Base-by-base conservation (phyloP, 1,140 invertebrate genomes). In the Brachystomella parvula region DNA sequence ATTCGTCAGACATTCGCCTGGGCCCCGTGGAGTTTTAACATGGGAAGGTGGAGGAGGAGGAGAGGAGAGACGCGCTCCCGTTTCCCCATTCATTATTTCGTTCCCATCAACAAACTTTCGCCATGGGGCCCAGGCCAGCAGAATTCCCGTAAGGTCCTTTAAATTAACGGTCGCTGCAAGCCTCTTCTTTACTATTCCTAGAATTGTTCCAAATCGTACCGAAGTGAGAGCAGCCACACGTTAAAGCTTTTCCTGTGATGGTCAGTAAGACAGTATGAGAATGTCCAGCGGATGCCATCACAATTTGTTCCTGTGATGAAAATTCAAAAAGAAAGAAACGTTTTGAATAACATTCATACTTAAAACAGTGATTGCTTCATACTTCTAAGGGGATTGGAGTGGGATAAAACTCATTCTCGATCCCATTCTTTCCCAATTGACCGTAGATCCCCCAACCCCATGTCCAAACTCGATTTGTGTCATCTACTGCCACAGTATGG, bases 141-240 rank as follows among this genome's bases (percentile, higher is more conserved):
- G n/a, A n/a, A n/a, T n/a, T n/a, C n/a, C n/a, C n/a, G n/a, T n/a
- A n/a, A n/a, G n/a, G n/a, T n/a, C n/a, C n/a, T n/a, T n/a, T n/a
- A n/a, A n/a, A n/a, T n/a, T n/a, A n/a, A n/a, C n/a, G n/a, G n/a
- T n/a, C n/a, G n/a, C n/a, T n/a, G n/a, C n/a, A n/a, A n/a, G n/a
- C n/a, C n/a, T n/a, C n/a, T n/a, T n/a, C n/a, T n/a, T n/a, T n/a
- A n/a, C n/a, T n/a, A n/a, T n/a, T n/a, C n/a, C n/a, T n/a, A n/a
- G n/a, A n/a, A n/a, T n/a, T n/a, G n/a, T n/a, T n/a, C n/a, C n/a
- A n/a, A n/a, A 53, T 9, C 49, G 12, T 53, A 53, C 49, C 72
- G 39, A 73, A 73, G 68, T 73, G 72, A 58, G 65, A 58, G 31
- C 72, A 73, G 15, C 72, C 72, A 53, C 47, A 71, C 9, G 65